Evolutionary conservation across 1,140 invertebrate species (phyloP).

Genomic region (Homalodisca vitripennis): DNA sequence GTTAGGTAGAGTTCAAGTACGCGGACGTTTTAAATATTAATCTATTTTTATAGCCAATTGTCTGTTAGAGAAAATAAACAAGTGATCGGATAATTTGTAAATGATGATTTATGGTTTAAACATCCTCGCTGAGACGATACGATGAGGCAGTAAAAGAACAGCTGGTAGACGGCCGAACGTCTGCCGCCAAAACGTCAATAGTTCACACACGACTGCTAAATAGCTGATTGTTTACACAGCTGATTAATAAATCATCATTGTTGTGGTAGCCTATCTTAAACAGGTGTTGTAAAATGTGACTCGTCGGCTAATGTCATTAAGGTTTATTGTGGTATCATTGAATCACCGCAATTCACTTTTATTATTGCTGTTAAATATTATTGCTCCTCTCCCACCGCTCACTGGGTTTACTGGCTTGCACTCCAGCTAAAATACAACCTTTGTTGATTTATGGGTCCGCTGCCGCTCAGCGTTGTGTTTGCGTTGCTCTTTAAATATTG

Average conservation of each 20-base stretch:
- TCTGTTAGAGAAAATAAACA: too few species aligned
- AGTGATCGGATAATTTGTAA: too few species aligned
- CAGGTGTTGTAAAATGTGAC: slow-evolving; percentile 15
- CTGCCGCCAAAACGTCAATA: too few species aligned
- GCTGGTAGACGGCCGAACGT: too few species aligned
- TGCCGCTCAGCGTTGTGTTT: not conserved
- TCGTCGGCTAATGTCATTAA: slow-evolving; percentile 1
- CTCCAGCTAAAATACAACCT: not conserved
- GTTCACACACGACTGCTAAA: too few species aligned
- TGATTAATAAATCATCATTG: not conserved
- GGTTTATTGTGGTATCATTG: slow-evolving; percentile 8
- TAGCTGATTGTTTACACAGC: too few species aligned
- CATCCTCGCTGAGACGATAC: too few species aligned
- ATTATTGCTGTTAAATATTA: slow-evolving; percentile 21
- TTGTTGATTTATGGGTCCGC: not conserved
- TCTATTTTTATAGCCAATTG: too few species aligned
- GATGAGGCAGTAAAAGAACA: too few species aligned
- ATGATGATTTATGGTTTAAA: too few species aligned
- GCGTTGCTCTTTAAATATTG: not conserved
- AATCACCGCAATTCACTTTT: slow-evolving; percentile 9
- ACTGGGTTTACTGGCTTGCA: not conserved
- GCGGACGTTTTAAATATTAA: too few species aligned
- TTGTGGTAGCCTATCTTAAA: slow-evolving; percentile 5
- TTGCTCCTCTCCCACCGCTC: not conserved
- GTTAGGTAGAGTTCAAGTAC: too few species aligned